Percentiles rank a stretch among this genome's conserved stretches.
These are phyloP conservation scores for Clupea harengus DNA, from an alignment of 2,113 vertebrate genomes.

Conservation along the genomic window DNA sequence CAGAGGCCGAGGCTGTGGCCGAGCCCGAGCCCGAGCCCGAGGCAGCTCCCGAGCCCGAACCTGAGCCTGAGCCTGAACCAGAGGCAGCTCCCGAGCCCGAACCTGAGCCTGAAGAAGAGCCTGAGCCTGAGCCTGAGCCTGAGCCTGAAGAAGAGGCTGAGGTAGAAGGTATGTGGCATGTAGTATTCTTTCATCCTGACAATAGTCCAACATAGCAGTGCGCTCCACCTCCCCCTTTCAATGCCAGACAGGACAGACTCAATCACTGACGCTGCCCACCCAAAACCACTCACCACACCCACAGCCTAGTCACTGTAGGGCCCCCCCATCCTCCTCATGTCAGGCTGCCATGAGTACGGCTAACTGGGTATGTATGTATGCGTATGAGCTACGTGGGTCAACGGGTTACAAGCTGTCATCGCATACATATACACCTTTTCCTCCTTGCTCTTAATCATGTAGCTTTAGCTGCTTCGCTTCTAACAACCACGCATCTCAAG, in stretches of 20 bases:
- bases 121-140: slow-evolving; percentile 60
- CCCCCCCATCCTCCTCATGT: slow-evolving; percentile 53
- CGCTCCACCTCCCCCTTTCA: slow-evolving; percentile 46
- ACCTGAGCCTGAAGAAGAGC: slow-evolving; percentile 28
- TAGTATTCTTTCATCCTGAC: slow-evolving; percentile 70
- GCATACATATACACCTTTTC: background rate
- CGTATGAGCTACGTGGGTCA: background rate
- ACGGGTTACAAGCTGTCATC: background rate
- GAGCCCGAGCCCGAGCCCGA: slow-evolving; percentile 55
- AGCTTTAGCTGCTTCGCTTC: background rate
- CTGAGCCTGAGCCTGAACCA: background rate
- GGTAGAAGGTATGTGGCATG: slow-evolving; percentile 79
- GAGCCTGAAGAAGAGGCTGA: slow-evolving; percentile 54
- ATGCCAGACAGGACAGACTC: slow-evolving; percentile 48
- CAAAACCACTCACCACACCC: background rate
- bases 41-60: background rate
- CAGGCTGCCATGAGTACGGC: slow-evolving; percentile 22
- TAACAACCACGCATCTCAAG: background rate
- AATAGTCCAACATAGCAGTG: slow-evolving; percentile 45
- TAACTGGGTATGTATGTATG: slow-evolving; percentile 27
- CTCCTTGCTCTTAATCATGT: background rate
- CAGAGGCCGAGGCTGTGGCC: slow-evolving; percentile 32
- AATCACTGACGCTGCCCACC: background rate
- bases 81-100: background rate
- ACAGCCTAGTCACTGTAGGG: slow-evolving; percentile 42